Evolutionary conservation across 2,888 invertebrate genomes (phyloP).

Genomic region (Andrena fulva): DNA sequence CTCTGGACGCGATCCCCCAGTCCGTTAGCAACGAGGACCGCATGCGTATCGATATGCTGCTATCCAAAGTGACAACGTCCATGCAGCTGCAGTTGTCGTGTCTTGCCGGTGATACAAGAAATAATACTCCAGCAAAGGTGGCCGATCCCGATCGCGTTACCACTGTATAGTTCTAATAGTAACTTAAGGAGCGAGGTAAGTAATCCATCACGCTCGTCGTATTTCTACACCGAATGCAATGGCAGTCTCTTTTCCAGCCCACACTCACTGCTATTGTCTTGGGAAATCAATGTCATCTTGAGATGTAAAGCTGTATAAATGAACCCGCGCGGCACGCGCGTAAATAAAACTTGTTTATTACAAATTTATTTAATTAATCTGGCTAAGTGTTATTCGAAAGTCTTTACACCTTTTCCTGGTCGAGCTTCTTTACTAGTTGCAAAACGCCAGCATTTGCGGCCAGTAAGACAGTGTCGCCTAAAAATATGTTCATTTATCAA

Average conservation of each 20-base stretch:
- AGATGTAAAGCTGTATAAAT: constrained; percentile 31
- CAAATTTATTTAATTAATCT: constrained; percentile 11
- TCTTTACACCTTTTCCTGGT: not conserved
- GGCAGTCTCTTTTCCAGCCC: constrained; percentile 22
- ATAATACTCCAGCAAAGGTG: constrained; percentile 44
- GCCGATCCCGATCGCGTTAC: constrained; percentile 68
- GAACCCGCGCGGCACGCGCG: not conserved
- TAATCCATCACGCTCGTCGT: constrained; percentile 33
- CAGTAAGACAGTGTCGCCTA: constrained; percentile 72
- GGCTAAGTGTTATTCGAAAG: not conserved
- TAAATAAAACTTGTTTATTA: constrained; percentile 51
- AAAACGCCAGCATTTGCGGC: constrained; percentile 66
- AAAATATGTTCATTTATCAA: constrained; percentile 24
- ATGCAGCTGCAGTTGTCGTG: constrained; percentile 82
- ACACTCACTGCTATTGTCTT: constrained; percentile 9
- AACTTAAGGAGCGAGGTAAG: constrained; percentile 36
- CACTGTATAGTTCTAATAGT: constrained; percentile 58
- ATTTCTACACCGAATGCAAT: constrained; percentile 17
- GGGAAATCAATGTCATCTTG: not conserved
- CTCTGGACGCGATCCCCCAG: constrained; percentile 91
- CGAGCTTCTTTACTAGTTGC: constrained; percentile 59
- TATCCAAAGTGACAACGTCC: constrained; percentile 78
- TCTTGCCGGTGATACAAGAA: constrained; percentile 69
- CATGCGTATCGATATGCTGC: constrained; percentile 77
- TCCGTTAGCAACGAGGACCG: constrained; percentile 87